A percentile compares a stretch with the other conserved stretches of the same genome.
Evolutionary conservation across 2,113 vertebrate species (phyloP).

Genomic region (Caranx ignobilis): DNA sequence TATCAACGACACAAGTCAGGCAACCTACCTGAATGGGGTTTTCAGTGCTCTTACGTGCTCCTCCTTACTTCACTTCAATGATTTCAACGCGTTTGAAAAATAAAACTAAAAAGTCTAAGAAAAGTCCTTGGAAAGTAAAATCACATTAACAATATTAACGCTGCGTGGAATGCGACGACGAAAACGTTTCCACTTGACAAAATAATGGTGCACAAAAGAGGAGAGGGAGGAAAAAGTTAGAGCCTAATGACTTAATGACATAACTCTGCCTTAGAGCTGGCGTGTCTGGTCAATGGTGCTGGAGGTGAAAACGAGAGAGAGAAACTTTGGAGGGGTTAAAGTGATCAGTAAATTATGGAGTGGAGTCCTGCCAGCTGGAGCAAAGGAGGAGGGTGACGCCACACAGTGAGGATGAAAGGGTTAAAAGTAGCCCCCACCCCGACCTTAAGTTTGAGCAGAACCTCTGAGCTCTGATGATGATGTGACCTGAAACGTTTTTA

Average conservation of each 20-base stretch:
- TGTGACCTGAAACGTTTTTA: neutral
- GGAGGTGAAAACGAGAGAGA: slow-evolving; percentile 8
- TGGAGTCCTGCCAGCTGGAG: slow-evolving; percentile 78
- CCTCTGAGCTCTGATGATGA: neutral
- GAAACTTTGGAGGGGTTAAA: slow-evolving; percentile 55
- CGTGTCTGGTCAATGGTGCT: slow-evolving; percentile 8
- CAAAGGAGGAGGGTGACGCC: slow-evolving; percentile 50
- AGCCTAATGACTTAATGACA: slow-evolving; percentile 28
- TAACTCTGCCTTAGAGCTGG: slow-evolving; percentile 42
- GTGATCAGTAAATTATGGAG: slow-evolving; percentile 84
- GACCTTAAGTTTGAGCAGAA: neutral
- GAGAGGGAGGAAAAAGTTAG: slow-evolving; percentile 28
- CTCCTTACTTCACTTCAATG: neutral
- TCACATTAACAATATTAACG: neutral
- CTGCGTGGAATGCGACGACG: neutral
- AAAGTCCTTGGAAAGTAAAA: neutral
- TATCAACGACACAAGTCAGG: neutral
- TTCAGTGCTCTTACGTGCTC: slow-evolving; percentile 29
- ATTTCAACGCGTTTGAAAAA: neutral
- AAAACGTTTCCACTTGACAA: neutral
- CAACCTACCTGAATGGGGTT: slow-evolving; percentile 53
- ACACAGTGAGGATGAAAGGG: slow-evolving; percentile 31
- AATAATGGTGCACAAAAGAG: neutral
- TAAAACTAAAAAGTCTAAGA: neutral
- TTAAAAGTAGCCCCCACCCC: slow-evolving; percentile 40